Percentiles rank a stretch among this genome's conserved stretches.
Conservation (phyloP, 2,797 vertebrate species). For the Artibeus jamaicensis region DNA sequence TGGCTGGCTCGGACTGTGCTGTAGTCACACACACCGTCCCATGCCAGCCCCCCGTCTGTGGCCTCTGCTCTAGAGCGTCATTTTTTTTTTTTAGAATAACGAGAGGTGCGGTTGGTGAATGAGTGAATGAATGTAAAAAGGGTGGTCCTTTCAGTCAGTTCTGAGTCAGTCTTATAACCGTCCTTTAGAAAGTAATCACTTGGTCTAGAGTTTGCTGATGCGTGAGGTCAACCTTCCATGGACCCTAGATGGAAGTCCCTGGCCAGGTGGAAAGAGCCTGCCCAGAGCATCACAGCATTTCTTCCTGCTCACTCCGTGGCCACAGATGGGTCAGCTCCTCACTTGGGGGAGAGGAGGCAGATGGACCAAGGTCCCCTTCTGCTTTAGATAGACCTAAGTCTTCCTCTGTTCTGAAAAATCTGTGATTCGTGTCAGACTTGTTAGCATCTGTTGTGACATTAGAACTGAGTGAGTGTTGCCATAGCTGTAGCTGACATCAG, state of each 20-base stretch:
- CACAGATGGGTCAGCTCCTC: background rate
- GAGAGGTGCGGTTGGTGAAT: background rate
- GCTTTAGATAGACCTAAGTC: background rate
- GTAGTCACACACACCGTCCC: background rate
- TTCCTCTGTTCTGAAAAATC: background rate
- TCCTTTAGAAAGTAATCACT: background rate
- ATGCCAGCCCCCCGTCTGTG: background rate
- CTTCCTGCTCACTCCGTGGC: background rate
- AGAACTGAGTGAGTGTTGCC: background rate
- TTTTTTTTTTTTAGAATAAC: no score
- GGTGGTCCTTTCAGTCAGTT: background rate
- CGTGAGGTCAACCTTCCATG: background rate
- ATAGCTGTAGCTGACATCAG: background rate
- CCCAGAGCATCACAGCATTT: background rate
- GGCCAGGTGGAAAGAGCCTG: background rate
- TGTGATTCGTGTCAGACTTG: background rate
- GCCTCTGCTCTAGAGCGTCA: background rate
- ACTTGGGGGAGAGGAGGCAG: background rate
- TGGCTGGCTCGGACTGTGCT: background rate
- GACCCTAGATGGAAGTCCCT: background rate
- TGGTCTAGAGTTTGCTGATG: background rate
- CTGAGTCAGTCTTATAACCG: background rate
- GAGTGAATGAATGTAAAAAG: background rate
- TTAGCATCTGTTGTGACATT: background rate
- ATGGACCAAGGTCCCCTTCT: background rate